A percentile compares a stretch with the other conserved stretches of the same genome.
Evolutionary conservation across 2,113 vertebrate species (phyloP).

Genomic region (Reinhardtius hippoglossoides): DNA sequence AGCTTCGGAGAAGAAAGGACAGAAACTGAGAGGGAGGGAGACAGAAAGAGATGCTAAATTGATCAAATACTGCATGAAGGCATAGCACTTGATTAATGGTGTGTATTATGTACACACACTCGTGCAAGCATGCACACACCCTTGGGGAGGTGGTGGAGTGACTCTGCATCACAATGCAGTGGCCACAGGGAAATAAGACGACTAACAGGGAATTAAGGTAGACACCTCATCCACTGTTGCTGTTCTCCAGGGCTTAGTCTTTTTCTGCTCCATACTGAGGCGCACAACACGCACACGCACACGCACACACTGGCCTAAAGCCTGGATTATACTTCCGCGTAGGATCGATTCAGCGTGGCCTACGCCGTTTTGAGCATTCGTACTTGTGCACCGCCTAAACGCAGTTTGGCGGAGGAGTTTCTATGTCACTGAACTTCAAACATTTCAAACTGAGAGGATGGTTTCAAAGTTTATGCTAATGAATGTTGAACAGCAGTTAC

Average conservation of each 20-base stretch:
- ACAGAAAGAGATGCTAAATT: slow-evolving; percentile 48
- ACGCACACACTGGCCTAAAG: slow-evolving; percentile 24
- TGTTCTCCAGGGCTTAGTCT: slow-evolving; percentile 42
- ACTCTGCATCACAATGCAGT: slow-evolving; percentile 78
- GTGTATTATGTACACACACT: slow-evolving; percentile 29
- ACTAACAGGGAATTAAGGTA: slow-evolving; percentile 72
- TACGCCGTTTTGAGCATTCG: neutral
- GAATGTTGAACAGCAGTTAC: neutral
- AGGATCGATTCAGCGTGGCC: neutral
- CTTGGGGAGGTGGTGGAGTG: slow-evolving; percentile 57
- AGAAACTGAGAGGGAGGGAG: slow-evolving; percentile 40
- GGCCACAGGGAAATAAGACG: slow-evolving; percentile 59
- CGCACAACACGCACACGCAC: slow-evolving; percentile 22
- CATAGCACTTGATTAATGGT: slow-evolving; percentile 75
- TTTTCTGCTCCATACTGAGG: slow-evolving; percentile 4
- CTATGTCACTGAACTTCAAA: neutral
- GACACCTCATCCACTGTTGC: slow-evolving; percentile 66
- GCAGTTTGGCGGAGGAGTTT: neutral
- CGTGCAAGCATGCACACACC: slow-evolving; percentile 15
- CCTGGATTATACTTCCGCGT: neutral
- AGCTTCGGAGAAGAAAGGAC: slow-evolving; percentile 58
- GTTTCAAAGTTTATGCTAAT: neutral
- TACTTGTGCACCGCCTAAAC: neutral
- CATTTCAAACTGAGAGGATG: neutral
- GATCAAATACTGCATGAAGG: slow-evolving; percentile 71